A percentile compares a stretch with the other conserved stretches of the same genome.
Evolutionary conservation across 2,113 vertebrate species (phyloP).

Genomic region (Polyodon spathula): DNA sequence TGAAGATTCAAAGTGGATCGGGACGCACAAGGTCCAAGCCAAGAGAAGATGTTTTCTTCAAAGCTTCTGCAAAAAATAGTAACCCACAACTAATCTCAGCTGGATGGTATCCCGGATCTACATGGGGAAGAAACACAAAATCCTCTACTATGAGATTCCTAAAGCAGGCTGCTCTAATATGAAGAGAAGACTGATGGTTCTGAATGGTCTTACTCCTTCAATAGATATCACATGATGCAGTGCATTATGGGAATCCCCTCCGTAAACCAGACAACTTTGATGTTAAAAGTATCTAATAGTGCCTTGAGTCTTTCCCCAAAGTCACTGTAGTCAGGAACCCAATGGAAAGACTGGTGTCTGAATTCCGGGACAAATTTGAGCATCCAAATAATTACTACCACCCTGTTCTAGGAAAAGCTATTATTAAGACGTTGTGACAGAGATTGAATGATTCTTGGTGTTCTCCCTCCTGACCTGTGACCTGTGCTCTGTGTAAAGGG

Average conservation of each 20-base stretch:
- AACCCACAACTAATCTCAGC: conserved; percentile 34
- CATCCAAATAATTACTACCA: conserved; percentile 67
- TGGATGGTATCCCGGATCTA: conserved; percentile 57
- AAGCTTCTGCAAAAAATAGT: conserved; percentile 47
- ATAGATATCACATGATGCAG: conserved; percentile 50
- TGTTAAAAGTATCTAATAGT: conserved; percentile 43
- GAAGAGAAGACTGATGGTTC: conserved; percentile 57
- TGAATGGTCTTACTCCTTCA: conserved; percentile 48
- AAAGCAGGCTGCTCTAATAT: conserved; percentile 64
- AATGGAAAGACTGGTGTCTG: conserved; percentile 65
- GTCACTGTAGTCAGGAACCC: conserved; percentile 63
- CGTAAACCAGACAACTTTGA: conserved; percentile 56
- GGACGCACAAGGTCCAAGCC: conserved; percentile 34
- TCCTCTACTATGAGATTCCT: conserved; percentile 62
- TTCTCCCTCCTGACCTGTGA: too few species aligned
- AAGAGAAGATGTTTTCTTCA: conserved; percentile 46
- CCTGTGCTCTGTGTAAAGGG: too few species aligned
- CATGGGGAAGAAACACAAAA: conserved; percentile 56
- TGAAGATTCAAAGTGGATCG: conserved; percentile 37
- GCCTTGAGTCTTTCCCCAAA: conserved; percentile 56
- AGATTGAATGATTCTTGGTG: too few species aligned
- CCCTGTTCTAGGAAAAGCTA: conserved; percentile 59
- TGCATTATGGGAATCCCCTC: conserved; percentile 59
- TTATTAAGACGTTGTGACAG: too few species aligned
- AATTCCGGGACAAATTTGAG: conserved; percentile 68